A percentile compares a stretch with the other conserved stretches of the same genome.
These are phyloP conservation scores for Gavia stellata DNA, from an alignment of 2,113 vertebrate genomes.

Conservation along the genomic window DNA sequence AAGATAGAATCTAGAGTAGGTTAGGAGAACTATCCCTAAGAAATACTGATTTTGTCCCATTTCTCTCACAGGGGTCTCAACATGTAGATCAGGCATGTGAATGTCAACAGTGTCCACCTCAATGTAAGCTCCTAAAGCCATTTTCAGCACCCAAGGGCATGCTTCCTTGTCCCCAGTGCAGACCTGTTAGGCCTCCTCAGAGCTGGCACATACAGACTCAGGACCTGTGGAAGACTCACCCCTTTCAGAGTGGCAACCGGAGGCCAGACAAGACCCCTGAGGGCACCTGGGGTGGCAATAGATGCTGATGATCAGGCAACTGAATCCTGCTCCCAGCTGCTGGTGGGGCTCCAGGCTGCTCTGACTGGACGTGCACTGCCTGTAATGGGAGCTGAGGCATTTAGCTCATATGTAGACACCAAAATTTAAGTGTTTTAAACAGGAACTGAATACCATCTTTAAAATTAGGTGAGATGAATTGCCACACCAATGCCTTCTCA, in stretches of 20 bases:
- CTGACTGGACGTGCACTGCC: neutral
- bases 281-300: neutral
- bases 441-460: neutral
- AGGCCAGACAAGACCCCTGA: neutral
- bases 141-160: neutral
- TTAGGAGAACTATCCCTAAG: neutral
- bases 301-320: neutral
- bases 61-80: neutral
- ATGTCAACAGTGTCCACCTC: neutral
- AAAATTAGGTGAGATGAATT: neutral
- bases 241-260: rapidly evolving
- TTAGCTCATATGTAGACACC: neutral
- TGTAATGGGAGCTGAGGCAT: neutral
- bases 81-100: neutral
- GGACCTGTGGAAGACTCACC: rapidly evolving
- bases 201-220: neutral
- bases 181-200: neutral
- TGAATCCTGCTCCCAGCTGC: neutral
- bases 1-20: neutral
- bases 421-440: neutral
- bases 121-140: neutral
- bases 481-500: neutral
- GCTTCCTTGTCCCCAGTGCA: neutral
- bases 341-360: neutral
- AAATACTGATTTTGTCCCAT: neutral